Base-by-base conservation (phyloP, 2,888 invertebrate species). In the Keiferia lycopersicella region DNA sequence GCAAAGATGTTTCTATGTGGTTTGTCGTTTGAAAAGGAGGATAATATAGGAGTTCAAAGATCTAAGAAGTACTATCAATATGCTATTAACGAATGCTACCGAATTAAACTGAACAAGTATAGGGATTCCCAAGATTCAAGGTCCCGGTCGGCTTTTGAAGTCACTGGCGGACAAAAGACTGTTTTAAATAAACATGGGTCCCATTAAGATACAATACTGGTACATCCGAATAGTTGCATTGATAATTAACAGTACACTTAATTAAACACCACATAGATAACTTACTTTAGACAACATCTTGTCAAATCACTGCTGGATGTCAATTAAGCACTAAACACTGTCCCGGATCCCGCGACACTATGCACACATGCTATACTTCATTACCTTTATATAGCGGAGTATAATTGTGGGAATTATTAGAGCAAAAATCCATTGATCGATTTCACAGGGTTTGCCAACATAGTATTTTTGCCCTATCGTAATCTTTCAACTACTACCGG, bases 391-490 rank as follows among this genome's bases (percentile, higher is more conserved):
- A 91, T 90, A 91, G 58, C 78, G 78, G 74, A 77, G 77, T 75
- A 77, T 88, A 87, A 90, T 87, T 88, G 91, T 91, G 91, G 88
- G 91, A 91, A 91, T 84, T 87, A 87, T 82, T 86, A 75, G 87
- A 87, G 90, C 88, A 90, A 91, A 91, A 89, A 87, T 81, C 76
- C 75, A 84, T 86, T 87, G 86, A 88, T 84, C 83, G 83, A 88
- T 87, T 87, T 88, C 88, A 82, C 83, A 89, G 80, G 74, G 81
- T 86, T 88, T 87, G 82, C 80, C 72, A 86, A 87, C 75, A n/a
- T 14, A 11, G 26, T 59, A 68, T 56, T 56, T 56, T 56, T 38
- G 76, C 75, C 79, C 76, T 85, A 84, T 77, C 82, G 87, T 86
- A 87, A 87, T 78, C 73, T 73, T 69, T 72, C 60, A 68, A 59